Percentiles rank a stretch among this genome's conserved stretches.
Conservation (phyloP, 2,113 vertebrate genomes). For the Verasper variegatus region DNA sequence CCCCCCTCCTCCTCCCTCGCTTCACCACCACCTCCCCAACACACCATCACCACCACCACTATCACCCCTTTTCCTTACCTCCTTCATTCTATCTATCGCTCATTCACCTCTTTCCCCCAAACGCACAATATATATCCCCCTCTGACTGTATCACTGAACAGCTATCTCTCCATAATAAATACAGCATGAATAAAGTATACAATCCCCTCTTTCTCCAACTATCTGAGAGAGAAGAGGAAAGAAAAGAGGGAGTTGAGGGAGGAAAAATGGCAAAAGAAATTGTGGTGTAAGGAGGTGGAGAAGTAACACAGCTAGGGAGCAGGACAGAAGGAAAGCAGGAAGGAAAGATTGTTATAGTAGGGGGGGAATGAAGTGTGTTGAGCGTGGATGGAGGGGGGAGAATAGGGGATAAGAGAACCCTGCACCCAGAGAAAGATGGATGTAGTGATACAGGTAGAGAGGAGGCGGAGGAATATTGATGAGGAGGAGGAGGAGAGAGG, state of each 20-base stretch:
- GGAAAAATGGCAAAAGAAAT: conserved; percentile 39
- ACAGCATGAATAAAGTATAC: conserved; percentile 77
- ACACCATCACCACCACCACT: conserved; percentile 70
- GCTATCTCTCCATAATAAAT: conserved; percentile 71
- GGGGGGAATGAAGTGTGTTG: conserved; percentile 39
- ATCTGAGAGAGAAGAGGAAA: conserved; percentile 24
- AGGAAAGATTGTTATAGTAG: conserved; percentile 42
- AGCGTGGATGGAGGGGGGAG: conserved; percentile 12
- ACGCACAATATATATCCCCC: conserved; percentile 56
- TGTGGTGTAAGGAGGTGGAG: conserved; percentile 1
- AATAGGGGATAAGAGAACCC: conserved; percentile 27
- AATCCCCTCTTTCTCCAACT: conserved; percentile 65
- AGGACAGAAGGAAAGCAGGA: conserved; percentile 46
- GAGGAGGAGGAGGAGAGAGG: conserved; percentile 31
- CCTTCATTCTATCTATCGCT: conserved; percentile 65
- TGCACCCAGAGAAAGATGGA: conserved; percentile 75
- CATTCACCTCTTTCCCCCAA: conserved; percentile 59
- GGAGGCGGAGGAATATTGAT: conserved; percentile 79
- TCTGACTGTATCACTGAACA: conserved; percentile 50
- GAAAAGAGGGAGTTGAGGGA: conserved; percentile 27
- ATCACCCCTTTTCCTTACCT: conserved; percentile 64
- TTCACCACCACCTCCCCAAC: conserved; percentile 69
- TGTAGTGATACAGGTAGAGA: conserved; percentile 76
- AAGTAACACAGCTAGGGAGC: conserved; percentile 20
- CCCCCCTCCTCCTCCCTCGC: conserved; percentile 67